These are phyloP conservation scores for Hepsetus odoe DNA, from an alignment of 2,113 vertebrate genomes.

Conservation along the genomic window DNA sequence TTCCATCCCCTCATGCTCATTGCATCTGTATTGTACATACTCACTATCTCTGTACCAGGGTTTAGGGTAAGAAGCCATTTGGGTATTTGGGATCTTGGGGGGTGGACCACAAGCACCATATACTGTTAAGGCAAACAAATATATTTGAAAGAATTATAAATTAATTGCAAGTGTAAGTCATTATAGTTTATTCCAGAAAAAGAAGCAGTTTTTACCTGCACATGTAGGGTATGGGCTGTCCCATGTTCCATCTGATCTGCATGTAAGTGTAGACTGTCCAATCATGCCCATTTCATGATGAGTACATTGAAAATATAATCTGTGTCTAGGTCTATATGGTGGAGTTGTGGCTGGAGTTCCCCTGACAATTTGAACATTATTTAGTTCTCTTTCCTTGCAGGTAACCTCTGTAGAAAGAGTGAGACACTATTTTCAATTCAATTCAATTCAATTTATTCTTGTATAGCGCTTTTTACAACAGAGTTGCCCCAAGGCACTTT, in stretches of 20 bases:
- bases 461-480: too few species aligned
- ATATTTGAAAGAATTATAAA: not conserved
- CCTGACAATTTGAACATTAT: not conserved
- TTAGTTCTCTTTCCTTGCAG: conserved; percentile 15
- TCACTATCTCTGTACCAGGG: conserved; percentile 20
- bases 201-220: not conserved
- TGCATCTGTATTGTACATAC: conserved; percentile 50
- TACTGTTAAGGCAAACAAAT: not conserved
- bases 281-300: not conserved
- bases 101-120: not conserved
- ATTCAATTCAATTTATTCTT: too few species aligned
- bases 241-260: conserved; percentile 22
- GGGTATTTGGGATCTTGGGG: conserved; percentile 13
- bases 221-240: conserved; percentile 26
- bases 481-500: too few species aligned
- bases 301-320: not conserved
- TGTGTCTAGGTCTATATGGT: not conserved
- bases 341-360: not conserved
- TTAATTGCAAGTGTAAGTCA: too few species aligned
- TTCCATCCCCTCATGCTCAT: not conserved
- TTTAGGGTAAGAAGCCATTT: not conserved
- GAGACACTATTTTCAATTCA: too few species aligned
- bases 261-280: not conserved
- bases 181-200: too few species aligned
- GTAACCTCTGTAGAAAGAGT: not conserved